Base-by-base conservation (phyloP, 2,113 vertebrate species). In the Hippocampus zosterae region DNA sequence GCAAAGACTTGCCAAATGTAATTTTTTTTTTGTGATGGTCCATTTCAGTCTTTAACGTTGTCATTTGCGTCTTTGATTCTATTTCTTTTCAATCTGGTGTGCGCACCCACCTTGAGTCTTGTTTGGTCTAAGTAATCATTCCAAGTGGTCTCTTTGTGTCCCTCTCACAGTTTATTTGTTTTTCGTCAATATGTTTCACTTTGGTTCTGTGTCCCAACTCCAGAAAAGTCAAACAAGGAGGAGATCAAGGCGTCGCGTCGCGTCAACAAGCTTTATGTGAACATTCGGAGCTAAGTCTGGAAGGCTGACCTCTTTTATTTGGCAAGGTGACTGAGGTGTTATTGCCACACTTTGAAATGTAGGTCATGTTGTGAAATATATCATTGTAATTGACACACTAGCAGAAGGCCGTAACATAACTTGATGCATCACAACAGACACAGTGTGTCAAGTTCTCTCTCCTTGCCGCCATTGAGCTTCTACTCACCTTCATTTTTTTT, bases 401-500 rank as follows among this genome's bases (percentile, higher is more conserved):
- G 37, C 72, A 81, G 75, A 74, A 12, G 71, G 71, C 70, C 25
- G n/a, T 80, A 73, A 83, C 79, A 87, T 81, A 75, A 66, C 73
- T 66, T n/a, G 12, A 16, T 46, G 71, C 76, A 78, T 80, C 70
- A 84, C 71, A 76, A 80, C 82, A 44, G 62, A 42, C 64, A 81
- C 78, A 13, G 44, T 53, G 42, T 67, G 48, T 50, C 65, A 62
- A 53, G 60, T 61, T 78, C 56, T 74, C 59, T 68, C 68, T 70
- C 12, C 56, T 73, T 69, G 75, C 80, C 74, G 68, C 75, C 71
- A 73, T 68, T 81, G 40, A 41, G 72, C 73, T 71, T 73, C 74
- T 74, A 69, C 37, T 59, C 62, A n/a, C 19, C 23, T 18, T 75
- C 66, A 59, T 56, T 65, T 59, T 66, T 70, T 73, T 71, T 72